Evolutionary conservation across 2,888 invertebrate species (phyloP), one percentile per base, ranked within the genome.

Genomic region (Pristionchus maxplancki): DNA sequence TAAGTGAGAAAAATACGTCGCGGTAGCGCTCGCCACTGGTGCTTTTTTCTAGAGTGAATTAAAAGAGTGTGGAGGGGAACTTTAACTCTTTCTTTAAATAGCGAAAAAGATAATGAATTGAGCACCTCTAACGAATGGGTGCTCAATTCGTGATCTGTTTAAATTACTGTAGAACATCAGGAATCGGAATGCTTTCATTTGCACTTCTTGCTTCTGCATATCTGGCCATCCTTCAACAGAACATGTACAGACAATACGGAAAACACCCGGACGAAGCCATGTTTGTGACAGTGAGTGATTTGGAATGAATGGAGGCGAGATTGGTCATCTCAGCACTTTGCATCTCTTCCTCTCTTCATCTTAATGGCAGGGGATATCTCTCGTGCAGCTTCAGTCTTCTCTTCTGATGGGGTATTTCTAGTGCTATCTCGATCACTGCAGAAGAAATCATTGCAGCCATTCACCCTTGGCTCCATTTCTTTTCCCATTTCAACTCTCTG

Each of bases 121-220:
- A n/a, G n/a, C n/a, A n/a, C n/a, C n/a, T n/a, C n/a, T n/a, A n/a
- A n/a, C n/a, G n/a, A n/a, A n/a, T n/a, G n/a, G n/a, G n/a, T n/a
- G n/a, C n/a, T 28, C 64, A 64, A 28, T 1, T 28, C 64, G n/a
- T 64, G 24, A 28, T 2, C 11, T 64, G n/a, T 28, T 24, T 64
- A 64, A 28, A 64, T 64, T 24, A 5, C 8, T 15, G 13, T 28
- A 28, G 58, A n/a, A n/a, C n/a, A n/a, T 20, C 24, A 90, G 90
- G 93, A 89, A 93, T 93, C 88, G 89, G 86, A 2, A 96, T 99
- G 91, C 95, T 99, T 74, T 97, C 97, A 0, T 96, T 97, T 89
- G 98, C 98, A 0, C 95, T 99, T 87, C 97, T 99, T 93, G 96
- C 98, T 89, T 98, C 98, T 0, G 98, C 99, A 0, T 96, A 97